Conservation (phyloP, 2,113 vertebrate species). For the Gobius niger region DNA sequence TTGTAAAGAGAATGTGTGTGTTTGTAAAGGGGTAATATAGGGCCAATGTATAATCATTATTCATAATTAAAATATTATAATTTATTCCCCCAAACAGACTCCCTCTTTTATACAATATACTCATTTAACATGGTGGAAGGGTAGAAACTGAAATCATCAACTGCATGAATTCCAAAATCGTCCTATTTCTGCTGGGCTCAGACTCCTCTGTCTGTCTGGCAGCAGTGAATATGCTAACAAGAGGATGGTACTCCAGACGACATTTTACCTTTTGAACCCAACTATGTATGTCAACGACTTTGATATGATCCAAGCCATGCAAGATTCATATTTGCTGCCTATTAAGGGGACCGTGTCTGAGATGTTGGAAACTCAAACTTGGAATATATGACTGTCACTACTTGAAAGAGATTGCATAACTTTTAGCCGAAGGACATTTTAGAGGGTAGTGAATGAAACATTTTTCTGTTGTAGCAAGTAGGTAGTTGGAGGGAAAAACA, state of each 20-base stretch:
- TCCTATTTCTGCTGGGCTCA: conserved; percentile 11
- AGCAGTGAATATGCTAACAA: conserved; percentile 25
- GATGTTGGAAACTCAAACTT: conserved; percentile 21
- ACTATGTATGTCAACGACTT: conserved; percentile 53
- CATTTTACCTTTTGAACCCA: conserved; percentile 61
- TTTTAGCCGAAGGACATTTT: neutral
- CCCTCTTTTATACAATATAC: conserved; percentile 9
- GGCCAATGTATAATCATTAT: no score
- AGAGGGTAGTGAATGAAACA: neutral
- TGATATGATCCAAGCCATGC: conserved; percentile 34
- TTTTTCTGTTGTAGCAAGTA: neutral
- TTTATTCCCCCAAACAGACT: neutral
- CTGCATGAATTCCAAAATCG: conserved; percentile 28
- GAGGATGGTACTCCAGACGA: conserved; percentile 33
- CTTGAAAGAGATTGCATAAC: conserved; percentile 6
- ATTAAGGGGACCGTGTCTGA: conserved; percentile 39
- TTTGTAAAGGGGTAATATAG: no score
- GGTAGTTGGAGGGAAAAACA: neutral
- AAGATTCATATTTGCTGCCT: conserved; percentile 56
- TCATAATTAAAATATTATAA: no score
- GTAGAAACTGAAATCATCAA: conserved; percentile 22
- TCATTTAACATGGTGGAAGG: conserved; percentile 47
- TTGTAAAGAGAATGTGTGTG: no score
- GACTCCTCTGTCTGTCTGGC: conserved; percentile 21
- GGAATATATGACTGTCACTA: conserved; percentile 16